Base-by-base conservation (phyloP, 2,113 vertebrate species). In the Lamprologus ornatipinnis region DNA sequence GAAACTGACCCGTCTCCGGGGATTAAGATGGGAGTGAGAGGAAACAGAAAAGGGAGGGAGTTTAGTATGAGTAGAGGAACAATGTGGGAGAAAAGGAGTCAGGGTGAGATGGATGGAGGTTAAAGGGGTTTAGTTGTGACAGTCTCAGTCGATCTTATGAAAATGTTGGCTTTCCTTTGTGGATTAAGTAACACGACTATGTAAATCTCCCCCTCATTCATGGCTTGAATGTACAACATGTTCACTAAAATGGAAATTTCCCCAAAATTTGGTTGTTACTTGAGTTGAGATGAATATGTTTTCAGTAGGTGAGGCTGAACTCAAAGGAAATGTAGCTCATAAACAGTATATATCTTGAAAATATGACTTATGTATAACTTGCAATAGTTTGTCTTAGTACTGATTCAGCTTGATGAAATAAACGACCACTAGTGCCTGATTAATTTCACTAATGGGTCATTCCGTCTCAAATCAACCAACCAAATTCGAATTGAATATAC, bases 11-110 rank as follows among this genome's bases (percentile, higher is more conserved):
- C 23, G 6, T 45, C 53, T 55, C 86, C 8, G 4, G 42, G 40
- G 90, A 78, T 7, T 13, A 9, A 21, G 51, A n/a, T 5, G 5
- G 73, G 70, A 45, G 60, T 19, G 26, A 87, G 85, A 93, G 87
- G 87, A 89, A 89, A 88, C 78, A 60, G 57, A 70, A 63, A 26
- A 21, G 57, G 51, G 81, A 79, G 82, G 85, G 83, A 89, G 85
- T 53, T 73, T 17, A 58, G 28, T 10, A 14, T n/a, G 80, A 87
- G 55, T 3, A 63, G 47, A 75, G n/a, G 26, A 75, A 81, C 26
- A 65, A 21, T 42, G 28, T 17, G 68, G 84, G 81, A 91, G 85
- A 80, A 84, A 80, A 81, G 81, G 83, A 93, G 85, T 83, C 21
- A 23, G 51, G 51, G n/a, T 28, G 60, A 88, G 37, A 57, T 47